Conservation (phyloP, 1,140 invertebrate genomes). For the Cryptotermes secundus region DNA sequence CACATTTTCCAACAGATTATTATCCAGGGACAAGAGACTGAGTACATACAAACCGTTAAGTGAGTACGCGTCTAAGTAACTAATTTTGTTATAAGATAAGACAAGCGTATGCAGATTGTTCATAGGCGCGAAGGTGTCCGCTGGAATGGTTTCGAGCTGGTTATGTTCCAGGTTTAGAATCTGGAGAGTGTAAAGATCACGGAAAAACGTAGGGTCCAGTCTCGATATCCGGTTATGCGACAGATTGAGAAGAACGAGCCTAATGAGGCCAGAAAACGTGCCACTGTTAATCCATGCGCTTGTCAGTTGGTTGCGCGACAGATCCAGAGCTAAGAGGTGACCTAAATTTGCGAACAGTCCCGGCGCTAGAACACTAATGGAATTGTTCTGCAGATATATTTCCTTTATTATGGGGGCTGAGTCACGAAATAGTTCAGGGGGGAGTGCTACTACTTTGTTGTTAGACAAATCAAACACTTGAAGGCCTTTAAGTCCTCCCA, state of each 20-base stretch:
- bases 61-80: conserved; percentile 71
- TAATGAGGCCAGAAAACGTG: conserved; percentile 83
- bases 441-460: conserved; percentile 84
- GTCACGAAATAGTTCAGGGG: conserved; percentile 79
- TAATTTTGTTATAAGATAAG: conserved; percentile 76
- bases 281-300: conserved; percentile 78
- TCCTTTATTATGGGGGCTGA: conserved; percentile 75
- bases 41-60: conserved; percentile 78
- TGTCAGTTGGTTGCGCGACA: conserved; percentile 84
- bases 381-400: conserved; percentile 86
- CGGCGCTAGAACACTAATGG: conserved; percentile 75
- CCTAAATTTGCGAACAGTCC: conserved; percentile 80
- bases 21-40: conserved; percentile 73
- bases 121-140: conserved; percentile 77
- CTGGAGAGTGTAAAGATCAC: conserved; percentile 77
- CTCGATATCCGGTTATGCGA: conserved; percentile 80
- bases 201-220: conserved; percentile 72
- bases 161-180: conserved; percentile 80
- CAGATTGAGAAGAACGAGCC: conserved; percentile 80
- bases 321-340: conserved; percentile 79
- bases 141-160: conserved; percentile 72
- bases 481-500: conserved; percentile 73
- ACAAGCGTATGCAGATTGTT: conserved; percentile 80
- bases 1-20: conserved; percentile 72
- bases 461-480: conserved; percentile 81